phyloP scores from a whole-genome alignment of 1,140 invertebrate genomes.

The Solen grandis region DNA sequence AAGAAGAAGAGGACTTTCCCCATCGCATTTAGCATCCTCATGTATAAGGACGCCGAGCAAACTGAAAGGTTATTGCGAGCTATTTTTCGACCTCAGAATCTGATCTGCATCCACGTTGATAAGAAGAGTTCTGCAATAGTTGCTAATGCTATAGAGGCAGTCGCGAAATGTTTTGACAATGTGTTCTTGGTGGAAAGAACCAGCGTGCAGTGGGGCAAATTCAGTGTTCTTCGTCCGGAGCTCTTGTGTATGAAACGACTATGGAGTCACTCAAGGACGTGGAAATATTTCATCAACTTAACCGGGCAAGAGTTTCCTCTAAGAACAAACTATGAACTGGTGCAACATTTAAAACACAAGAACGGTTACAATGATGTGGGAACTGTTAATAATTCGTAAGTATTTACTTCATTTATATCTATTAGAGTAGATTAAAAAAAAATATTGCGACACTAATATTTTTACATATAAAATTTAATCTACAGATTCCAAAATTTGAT shows the following conservation, averaged over 20 bases:
- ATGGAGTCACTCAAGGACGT: constrained; percentile 59
- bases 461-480: too few relatives aligned
- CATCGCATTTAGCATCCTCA: constrained; percentile 73
- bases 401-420: too few relatives aligned
- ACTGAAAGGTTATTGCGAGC: constrained; percentile 71
- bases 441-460: too few relatives aligned
- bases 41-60: constrained; percentile 71
- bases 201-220: constrained; percentile 63
- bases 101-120: constrained; percentile 78
- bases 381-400: too few relatives aligned
- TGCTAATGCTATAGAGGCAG: constrained; percentile 40
- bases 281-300: constrained; percentile 77
- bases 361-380: constrained; percentile 74
- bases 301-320: too few relatives aligned
- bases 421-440: too few relatives aligned
- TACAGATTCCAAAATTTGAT: too few relatives aligned
- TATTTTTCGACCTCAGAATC: constrained; percentile 77
- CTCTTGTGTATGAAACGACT: constrained; percentile 74
- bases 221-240: constrained; percentile 68
- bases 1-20: constrained; percentile 68
- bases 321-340: constrained; percentile 72
- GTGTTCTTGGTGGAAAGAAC: constrained; percentile 66
- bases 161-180: constrained; percentile 69
- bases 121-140: constrained; percentile 58
- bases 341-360: constrained; percentile 67